Base-by-base conservation (phyloP, 2,113 vertebrate genomes). In the Microtus montanus region DNA sequence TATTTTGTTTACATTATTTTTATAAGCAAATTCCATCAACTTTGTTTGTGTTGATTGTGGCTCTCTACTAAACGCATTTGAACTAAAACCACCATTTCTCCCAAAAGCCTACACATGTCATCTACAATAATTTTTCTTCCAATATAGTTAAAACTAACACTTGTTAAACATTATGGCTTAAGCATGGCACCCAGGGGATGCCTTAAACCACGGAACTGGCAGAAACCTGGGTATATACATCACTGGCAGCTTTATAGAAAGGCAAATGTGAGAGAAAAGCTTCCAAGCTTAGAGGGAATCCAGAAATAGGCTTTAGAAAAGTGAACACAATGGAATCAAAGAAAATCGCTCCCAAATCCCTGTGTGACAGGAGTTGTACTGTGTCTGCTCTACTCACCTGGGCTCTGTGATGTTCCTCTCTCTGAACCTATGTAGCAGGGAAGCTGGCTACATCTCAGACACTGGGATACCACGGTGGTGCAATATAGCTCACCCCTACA, bases 121-220 rank as follows among this genome's bases (percentile, higher is more conserved):
- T 74, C 30, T 78, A 73, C 11, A 73, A 88, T 49, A 92, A 38
- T 38, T 71, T 93, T 95, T 92, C 70, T 88, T 93, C 63, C 17
- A 44, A 35, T 58, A 30, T 12, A 87, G 63, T 95, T 96, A 91
- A 86, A 95, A 38, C 52, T 75, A 95, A 92, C 38, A 89, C 58
- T 92, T 87, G 63, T 85, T 92, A 84, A 82, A 58, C 88, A 74
- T 49, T 92, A 78, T 28, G 78, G 63, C 20, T 87, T 90, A 93
- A 95, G 75, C 86, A 75, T 24, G 30, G 41, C 80, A 87, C 92
- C 74, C 87, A 84, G 54, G 85, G 33, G 87, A 38, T 33, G 49
- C n/a, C n/a, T 93, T 84, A 71, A 90, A 93, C 41, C 63, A 38
- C 3, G 9, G 49, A 74, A 74, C 5, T 63, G 47, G 35, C 44